phyloP scores from a whole-genome alignment of 2,113 vertebrate species.

The Rhinopomastus cyanomelas region DNA sequence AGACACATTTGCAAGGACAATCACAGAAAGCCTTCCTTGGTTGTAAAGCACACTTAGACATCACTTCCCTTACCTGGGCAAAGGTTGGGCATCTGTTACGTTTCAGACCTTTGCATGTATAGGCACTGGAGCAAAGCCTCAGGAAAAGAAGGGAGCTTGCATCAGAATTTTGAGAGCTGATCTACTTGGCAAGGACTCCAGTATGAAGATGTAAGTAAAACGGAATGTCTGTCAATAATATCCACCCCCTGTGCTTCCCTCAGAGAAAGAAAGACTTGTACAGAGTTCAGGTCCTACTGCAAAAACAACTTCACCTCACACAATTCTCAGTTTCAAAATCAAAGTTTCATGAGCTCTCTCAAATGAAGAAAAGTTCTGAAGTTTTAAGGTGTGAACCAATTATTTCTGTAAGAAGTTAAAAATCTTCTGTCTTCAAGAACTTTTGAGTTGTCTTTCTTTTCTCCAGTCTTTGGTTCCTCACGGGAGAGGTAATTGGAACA shows the following conservation, averaged over 20 bases:
- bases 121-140: conserved; percentile 32
- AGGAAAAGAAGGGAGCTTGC: background rate
- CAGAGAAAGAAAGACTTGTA: background rate
- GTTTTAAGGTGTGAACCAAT: background rate
- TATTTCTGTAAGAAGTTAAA: background rate
- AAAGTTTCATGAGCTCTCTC: background rate
- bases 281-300: background rate
- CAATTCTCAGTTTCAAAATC: background rate
- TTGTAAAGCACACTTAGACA: conserved; percentile 12
- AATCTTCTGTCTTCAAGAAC: background rate
- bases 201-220: background rate
- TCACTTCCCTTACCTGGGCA: background rate
- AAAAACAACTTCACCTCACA: conserved; percentile 2
- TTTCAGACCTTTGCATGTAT: background rate
- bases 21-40: background rate
- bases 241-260: background rate
- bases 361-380: background rate
- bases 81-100: background rate
- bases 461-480: background rate
- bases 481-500: background rate
- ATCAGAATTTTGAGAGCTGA: background rate
- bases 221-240: background rate
- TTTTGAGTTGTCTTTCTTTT: background rate
- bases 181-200: conserved; percentile 2
- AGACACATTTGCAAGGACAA: background rate